phyloP scores from a whole-genome alignment of 2,113 vertebrate genomes.

The Melanotaenia duboulayi region DNA sequence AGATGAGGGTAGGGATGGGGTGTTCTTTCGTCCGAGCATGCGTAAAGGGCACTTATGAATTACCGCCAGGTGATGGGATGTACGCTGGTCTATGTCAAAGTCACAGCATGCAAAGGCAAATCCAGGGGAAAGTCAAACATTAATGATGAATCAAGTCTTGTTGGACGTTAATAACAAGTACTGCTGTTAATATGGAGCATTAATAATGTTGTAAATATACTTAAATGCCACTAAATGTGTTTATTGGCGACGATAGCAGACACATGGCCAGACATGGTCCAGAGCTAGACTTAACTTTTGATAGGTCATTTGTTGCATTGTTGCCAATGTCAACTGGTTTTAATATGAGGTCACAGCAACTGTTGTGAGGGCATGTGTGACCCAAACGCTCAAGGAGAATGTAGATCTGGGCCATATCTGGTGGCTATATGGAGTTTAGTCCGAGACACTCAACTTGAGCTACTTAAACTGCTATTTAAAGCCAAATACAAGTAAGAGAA shows the following conservation, averaged over 20 bases:
- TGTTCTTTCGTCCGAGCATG: neutral
- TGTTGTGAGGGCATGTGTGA: too few relatives aligned
- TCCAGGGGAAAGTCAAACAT: neutral
- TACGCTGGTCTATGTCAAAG: conserved; percentile 18
- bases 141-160: conserved; percentile 33
- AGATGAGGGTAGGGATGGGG: conserved; percentile 3
- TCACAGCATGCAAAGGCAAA: conserved; percentile 30
- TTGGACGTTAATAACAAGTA: neutral
- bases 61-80: conserved; percentile 28
- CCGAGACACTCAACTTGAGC: too few relatives aligned
- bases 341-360: too few relatives aligned
- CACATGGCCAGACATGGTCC: neutral
- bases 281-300: too few relatives aligned
- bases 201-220: neutral
- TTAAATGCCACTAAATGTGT: neutral
- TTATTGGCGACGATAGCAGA: too few relatives aligned
- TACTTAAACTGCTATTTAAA: too few relatives aligned
- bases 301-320: too few relatives aligned
- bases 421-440: neutral
- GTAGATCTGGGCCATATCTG: neutral
- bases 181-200: neutral
- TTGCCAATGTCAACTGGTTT: too few relatives aligned
- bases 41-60: conserved; percentile 46
- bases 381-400: neutral
- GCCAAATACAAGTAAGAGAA: neutral